These are phyloP conservation scores for Meiosimyza platycephala DNA, from an alignment of 2,888 invertebrate species.

Conservation along the genomic window DNA sequence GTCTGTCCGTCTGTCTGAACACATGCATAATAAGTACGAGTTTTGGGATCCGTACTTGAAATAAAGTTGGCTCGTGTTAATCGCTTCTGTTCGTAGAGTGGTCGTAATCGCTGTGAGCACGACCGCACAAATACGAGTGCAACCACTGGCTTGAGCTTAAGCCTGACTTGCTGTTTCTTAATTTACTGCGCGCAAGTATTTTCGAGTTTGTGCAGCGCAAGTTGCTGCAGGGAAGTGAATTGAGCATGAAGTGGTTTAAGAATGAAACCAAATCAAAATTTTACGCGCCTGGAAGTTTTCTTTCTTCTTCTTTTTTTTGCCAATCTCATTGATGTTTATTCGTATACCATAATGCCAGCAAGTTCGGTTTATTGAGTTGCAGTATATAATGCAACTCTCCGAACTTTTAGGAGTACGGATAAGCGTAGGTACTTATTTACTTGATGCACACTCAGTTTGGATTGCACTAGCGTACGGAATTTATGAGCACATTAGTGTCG, in stretches of 20 bases:
- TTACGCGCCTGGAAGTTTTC: slow-evolving; percentile 1
- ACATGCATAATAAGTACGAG: background rate
- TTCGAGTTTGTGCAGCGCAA: background rate
- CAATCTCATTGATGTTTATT: slow-evolving; percentile 20
- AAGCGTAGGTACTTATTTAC: too few species aligned
- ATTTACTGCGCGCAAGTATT: background rate
- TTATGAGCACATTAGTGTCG: too few species aligned
- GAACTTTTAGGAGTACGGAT: too few species aligned
- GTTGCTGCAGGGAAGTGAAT: slow-evolving; percentile 16
- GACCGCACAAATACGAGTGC: background rate
- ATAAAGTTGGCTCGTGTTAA: background rate
- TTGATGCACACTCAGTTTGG: too few species aligned
- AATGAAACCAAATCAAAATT: slow-evolving; percentile 21
- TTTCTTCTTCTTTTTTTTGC: background rate
- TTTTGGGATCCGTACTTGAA: background rate
- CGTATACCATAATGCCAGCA: background rate
- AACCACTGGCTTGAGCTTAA: background rate
- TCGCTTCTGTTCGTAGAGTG: too few species aligned
- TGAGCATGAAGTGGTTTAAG: background rate
- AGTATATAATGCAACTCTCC: too few species aligned
- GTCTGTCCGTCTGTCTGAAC: background rate
- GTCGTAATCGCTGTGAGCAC: background rate
- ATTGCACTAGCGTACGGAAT: too few species aligned
- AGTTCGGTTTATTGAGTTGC: background rate
- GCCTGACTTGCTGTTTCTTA: background rate